Conservation (phyloP, 2,113 vertebrate species). For the Pteronura brasiliensis region DNA sequence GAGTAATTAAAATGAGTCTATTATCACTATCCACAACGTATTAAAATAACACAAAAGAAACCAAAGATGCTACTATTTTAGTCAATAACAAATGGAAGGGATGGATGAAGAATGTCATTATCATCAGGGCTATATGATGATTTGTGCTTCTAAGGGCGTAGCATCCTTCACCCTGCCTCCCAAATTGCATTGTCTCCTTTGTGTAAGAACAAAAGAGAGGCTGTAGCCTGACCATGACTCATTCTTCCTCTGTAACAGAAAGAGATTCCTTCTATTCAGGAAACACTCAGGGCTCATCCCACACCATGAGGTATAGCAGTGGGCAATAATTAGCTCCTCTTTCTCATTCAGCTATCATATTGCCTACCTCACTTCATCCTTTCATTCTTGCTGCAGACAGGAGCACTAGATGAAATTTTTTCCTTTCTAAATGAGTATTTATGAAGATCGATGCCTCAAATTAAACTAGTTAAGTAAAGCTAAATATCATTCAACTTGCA, state of each 20-base stretch:
- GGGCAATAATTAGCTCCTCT: background rate
- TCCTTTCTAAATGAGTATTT: background rate
- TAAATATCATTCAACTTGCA: background rate
- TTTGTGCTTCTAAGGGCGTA: background rate
- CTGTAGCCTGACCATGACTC: background rate
- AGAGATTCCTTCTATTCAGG: background rate
- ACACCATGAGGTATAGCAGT: background rate
- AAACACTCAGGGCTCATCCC: background rate
- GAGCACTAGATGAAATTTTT: background rate
- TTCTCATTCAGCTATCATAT: background rate
- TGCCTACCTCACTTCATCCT: background rate
- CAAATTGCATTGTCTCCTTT: background rate
- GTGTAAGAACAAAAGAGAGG: background rate
- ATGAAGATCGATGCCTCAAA: background rate
- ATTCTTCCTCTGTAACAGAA: background rate
- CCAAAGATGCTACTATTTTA: background rate
- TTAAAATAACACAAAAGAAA: background rate
- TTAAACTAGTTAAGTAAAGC: background rate
- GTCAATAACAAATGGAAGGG: background rate
- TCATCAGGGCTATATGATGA: background rate
- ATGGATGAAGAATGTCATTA: background rate
- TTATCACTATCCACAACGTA: background rate
- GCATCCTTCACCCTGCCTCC: background rate
- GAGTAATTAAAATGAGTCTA: background rate
- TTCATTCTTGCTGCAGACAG: background rate